A percentile compares a stretch with the other conserved stretches of the same genome.
These are phyloP conservation scores for Prionace glauca DNA, from an alignment of 2,797 vertebrate species.

Conservation along the genomic window DNA sequence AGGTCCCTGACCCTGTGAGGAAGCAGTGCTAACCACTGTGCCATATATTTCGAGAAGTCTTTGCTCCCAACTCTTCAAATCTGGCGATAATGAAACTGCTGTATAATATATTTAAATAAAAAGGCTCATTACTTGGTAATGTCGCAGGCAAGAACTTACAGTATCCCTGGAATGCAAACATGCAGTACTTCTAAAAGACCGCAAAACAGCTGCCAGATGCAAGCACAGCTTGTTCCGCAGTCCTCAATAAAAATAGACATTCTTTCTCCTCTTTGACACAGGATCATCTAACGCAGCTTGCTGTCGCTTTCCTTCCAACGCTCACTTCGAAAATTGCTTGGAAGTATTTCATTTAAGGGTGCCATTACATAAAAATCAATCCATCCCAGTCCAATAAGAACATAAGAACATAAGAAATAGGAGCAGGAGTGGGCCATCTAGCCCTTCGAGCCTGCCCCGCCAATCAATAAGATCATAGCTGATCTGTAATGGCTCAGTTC, in stretches of 20 bases:
- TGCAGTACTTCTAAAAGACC: background rate
- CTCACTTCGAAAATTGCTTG: background rate
- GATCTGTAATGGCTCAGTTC: too few species aligned
- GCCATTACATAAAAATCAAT: background rate
- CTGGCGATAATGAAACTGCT: background rate
- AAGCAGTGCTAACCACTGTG: too few species aligned
- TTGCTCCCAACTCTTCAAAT: background rate
- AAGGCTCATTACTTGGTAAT: background rate
- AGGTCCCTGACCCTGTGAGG: too few species aligned
- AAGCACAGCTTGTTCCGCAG: background rate
- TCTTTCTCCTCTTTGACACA: background rate
- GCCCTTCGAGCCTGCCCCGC: too few species aligned
- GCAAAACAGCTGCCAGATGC: background rate
- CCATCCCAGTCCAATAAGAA: background rate
- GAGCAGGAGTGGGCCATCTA: too few species aligned
- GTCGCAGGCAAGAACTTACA: background rate
- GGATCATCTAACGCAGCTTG: background rate
- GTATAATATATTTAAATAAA: slow-evolving; percentile 11
- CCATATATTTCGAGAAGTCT: background rate
- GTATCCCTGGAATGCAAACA: slow-evolving; percentile 21
- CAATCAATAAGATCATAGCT: too few species aligned
- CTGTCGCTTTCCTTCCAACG: background rate
- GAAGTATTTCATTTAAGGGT: background rate
- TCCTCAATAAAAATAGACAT: slow-evolving; percentile 11
- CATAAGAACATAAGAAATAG: too few species aligned